A percentile compares a stretch with the other conserved stretches of the same genome.
Conservation (phyloP, 2,888 invertebrate genomes). For the Allolobophora icterica region DNA sequence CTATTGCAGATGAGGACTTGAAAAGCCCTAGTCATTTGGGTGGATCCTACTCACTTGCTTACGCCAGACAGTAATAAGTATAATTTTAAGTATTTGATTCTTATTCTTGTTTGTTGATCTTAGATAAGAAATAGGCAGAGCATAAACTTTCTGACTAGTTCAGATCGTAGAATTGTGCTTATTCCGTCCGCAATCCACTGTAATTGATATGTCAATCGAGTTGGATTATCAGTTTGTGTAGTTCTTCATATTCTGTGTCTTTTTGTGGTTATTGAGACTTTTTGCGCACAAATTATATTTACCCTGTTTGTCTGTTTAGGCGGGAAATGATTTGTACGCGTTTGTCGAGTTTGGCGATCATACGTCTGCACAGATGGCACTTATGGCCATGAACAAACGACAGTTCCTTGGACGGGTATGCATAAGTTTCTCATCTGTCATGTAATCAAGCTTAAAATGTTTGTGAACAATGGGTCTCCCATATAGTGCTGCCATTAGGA, state of each 20-base stretch:
- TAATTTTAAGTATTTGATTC: slow-evolving; percentile 24
- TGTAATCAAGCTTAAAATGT: no score
- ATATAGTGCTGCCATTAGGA: no score
- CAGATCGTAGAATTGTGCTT: not conserved
- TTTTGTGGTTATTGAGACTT: not conserved
- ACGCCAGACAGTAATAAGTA: slow-evolving; percentile 29
- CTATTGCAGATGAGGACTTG: slow-evolving; percentile 30
- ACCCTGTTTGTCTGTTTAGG: slow-evolving; percentile 69
- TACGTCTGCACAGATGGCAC: slow-evolving; percentile 86
- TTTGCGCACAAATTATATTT: not conserved
- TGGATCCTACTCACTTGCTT: not conserved
- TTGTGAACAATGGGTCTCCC: no score
- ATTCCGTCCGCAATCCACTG: not conserved
- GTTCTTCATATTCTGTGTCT: not conserved
- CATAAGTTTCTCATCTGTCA: not conserved
- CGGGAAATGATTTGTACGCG: slow-evolving; percentile 97
- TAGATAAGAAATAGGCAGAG: not conserved
- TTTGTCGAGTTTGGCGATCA: slow-evolving; percentile 98
- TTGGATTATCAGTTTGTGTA: not conserved
- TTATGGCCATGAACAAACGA: slow-evolving; percentile 98
- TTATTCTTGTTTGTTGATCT: not conserved
- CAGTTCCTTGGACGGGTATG: slow-evolving; percentile 82
- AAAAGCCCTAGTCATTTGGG: slow-evolving; percentile 21
- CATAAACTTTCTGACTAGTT: not conserved
- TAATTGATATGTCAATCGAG: not conserved